Conservation (phyloP, 35 echinoderm and acorn worm species). For the Apostichopus parvimensis region DNA sequence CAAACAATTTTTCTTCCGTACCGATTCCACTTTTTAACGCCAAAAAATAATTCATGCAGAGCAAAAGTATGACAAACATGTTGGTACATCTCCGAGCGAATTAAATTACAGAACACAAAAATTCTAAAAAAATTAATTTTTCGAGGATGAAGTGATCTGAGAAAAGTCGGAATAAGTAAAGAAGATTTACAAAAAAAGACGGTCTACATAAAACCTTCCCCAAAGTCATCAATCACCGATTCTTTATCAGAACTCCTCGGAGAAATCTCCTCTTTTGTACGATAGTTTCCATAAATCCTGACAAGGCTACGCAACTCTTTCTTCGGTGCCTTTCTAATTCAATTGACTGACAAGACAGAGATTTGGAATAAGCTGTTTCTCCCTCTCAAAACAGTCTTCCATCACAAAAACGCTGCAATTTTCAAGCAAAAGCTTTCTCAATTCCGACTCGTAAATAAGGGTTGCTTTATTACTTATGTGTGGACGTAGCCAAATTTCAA, state of each 20-base stretch:
- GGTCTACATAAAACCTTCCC: background rate
- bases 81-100: background rate
- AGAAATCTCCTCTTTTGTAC: background rate
- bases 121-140: background rate
- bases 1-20: too few relatives aligned
- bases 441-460: background rate
- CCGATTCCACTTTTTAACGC: too few relatives aligned
- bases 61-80: background rate
- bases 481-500: background rate
- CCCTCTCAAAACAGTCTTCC: background rate
- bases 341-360: background rate
- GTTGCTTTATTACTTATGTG: background rate
- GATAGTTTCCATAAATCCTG: too few relatives aligned
- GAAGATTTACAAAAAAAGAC: background rate
- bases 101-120: background rate
- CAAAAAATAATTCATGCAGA: background rate
- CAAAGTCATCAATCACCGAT: background rate
- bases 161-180: background rate
- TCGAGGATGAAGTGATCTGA: background rate
- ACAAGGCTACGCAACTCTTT: too few relatives aligned
- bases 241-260: background rate
- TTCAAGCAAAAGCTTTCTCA: background rate
- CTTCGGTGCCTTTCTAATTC: background rate
- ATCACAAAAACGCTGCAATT: background rate
- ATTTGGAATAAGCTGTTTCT: background rate